Percentiles rank a stretch among this genome's conserved stretches.
Evolutionary conservation across 2,888 invertebrate genomes (phyloP).

Genomic region (Phaedon cochleariae): DNA sequence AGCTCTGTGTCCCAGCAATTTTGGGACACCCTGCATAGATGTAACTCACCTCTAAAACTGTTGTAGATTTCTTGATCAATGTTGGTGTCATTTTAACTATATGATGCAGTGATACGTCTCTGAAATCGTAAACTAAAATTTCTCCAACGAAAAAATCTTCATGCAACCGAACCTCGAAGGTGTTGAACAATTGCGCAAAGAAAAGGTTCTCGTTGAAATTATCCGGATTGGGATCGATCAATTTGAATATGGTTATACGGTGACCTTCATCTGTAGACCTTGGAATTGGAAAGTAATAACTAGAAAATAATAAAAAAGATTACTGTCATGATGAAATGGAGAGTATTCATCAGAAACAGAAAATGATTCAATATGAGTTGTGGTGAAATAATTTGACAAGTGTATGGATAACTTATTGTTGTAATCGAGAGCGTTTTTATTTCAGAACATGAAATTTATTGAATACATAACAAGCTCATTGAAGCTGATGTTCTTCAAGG

Average conservation of each 20-base stretch:
- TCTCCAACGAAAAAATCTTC: slow-evolving; percentile 63
- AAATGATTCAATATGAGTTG: too few species aligned
- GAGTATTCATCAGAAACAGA: too few species aligned
- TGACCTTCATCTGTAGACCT: not conserved
- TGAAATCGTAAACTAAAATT: slow-evolving; percentile 63
- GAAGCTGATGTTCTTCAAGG: too few species aligned
- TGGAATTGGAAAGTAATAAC: not conserved
- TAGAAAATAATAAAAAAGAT: not conserved
- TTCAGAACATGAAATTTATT: too few species aligned
- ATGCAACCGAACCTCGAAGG: slow-evolving; percentile 62
- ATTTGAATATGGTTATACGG: slow-evolving; percentile 59
- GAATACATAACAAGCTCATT: too few species aligned
- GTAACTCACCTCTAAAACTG: slow-evolving; percentile 61
- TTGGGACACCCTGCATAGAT: too few species aligned
- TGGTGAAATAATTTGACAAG: too few species aligned
- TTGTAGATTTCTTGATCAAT: slow-evolving; percentile 59
- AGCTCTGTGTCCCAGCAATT: too few species aligned
- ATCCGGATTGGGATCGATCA: slow-evolving; percentile 42
- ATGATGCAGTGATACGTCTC: slow-evolving; percentile 58
- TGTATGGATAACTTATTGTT: too few species aligned
- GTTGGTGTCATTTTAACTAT: slow-evolving; percentile 61
- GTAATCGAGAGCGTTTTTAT: too few species aligned
- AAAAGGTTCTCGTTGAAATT: slow-evolving; percentile 57
- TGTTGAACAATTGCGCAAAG: slow-evolving; percentile 61
- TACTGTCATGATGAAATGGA: too few species aligned